Base-by-base conservation (phyloP, 2,113 vertebrate genomes). In the Psittacula cyanocephala region DNA sequence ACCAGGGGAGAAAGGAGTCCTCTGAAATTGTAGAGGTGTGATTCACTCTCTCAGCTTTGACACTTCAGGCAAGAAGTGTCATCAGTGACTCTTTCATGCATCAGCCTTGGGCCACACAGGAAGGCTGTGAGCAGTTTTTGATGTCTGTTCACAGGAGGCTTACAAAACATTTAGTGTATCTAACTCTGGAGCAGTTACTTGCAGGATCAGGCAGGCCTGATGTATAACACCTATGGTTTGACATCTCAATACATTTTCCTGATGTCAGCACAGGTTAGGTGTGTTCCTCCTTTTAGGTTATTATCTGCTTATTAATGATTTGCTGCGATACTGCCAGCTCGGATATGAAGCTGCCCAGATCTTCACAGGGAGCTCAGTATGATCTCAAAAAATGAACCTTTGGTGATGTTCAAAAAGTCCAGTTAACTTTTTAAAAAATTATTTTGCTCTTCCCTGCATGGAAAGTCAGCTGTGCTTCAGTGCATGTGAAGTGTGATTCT, bases 321-420 rank as follows among this genome's bases (percentile, higher is more conserved):
- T 0, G 1, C 89, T 71, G 81, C 2, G 13, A 46, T 57, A 15
- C 71, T 76, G 44, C 64, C 15, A 55, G 89, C 44, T 24, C 46
- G 62, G 68, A 91, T 60, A 62, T 55, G 95, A 83, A 55, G 85
- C 85, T 91, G 64, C 85, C 95, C 87, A 62, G 81, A 78, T 89
- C 87, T 93, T 95, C 87, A 89, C 87, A 86, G 91, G 88, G 93
- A 95, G 65, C 93, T 95, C 94, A 81, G 81, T 88, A 81, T 70
- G 75, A 93, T 94, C 93, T 95, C 75, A 86, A 43, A 47, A 95
- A 83, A 91, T 71, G 92, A 97, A 91, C 96, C 17, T 16, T 19
- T 84, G 81, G 81, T 57, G 85, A 88, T 93, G 89, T 95, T 97
- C 93, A 97, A 81, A 93, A 96, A 93, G 46, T 93, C 95, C 89